A percentile compares a stretch with the other conserved stretches of the same genome.
These are phyloP conservation scores for Lepidurus couesii DNA, from an alignment of 1,140 invertebrate genomes.

Conservation along the genomic window DNA sequence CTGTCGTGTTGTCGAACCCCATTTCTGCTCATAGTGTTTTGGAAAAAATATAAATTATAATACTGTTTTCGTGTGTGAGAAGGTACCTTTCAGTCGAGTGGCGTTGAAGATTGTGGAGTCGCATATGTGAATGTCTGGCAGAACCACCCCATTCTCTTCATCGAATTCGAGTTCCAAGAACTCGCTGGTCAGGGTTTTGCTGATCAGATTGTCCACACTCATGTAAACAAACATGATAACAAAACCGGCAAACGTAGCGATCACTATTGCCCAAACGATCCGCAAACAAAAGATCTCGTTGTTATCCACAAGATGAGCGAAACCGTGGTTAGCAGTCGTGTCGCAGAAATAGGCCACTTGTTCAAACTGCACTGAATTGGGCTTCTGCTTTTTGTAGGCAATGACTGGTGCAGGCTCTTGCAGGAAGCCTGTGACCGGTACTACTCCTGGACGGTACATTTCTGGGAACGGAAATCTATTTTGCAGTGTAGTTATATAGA, in stretches of 20 bases:
- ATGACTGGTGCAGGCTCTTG: too few relatives aligned
- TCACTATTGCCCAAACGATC: not conserved
- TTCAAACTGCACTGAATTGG: not conserved
- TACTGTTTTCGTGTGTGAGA: not conserved
- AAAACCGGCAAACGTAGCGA: not conserved
- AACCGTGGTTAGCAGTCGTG: not conserved
- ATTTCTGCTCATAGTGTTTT: not conserved
- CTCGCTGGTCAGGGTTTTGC: not conserved
- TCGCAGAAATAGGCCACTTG: not conserved
- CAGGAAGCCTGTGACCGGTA: too few relatives aligned
- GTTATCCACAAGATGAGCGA: not conserved
- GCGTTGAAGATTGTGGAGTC: not conserved
- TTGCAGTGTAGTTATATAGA: too few relatives aligned
- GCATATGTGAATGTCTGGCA: not conserved
- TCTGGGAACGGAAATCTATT: too few relatives aligned
- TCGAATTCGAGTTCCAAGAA: not conserved
- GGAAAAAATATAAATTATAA: not conserved
- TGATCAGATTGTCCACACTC: not conserved
- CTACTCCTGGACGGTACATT: too few relatives aligned
- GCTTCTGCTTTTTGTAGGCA: not conserved
- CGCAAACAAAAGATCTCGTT: not conserved
- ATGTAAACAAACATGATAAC: not conserved
- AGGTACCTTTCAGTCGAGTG: not conserved
- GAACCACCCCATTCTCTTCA: not conserved
- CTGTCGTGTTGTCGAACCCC: not conserved